Conservation (phyloP, 2,888 invertebrate genomes). For the Drosophila crucigera region DNA sequence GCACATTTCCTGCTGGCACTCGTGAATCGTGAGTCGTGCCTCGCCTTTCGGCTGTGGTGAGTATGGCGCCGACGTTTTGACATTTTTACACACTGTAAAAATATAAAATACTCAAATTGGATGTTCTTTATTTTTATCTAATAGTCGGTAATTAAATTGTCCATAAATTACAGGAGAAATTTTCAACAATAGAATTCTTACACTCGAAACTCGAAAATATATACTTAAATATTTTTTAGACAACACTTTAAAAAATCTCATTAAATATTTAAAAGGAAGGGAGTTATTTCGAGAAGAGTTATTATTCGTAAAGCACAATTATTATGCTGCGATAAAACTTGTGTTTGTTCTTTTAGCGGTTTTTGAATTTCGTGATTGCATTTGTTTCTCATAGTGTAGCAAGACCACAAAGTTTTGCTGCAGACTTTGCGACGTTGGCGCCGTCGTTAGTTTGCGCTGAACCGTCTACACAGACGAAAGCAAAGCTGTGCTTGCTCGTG, state of each 20-base stretch:
- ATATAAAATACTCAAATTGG: not conserved
- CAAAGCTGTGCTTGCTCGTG: conserved; percentile 65
- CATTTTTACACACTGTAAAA: conserved; percentile 18
- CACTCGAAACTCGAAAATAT: not conserved
- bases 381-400: conserved; percentile 28
- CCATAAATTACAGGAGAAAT: not conserved
- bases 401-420: conserved; percentile 42
- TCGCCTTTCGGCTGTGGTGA: conserved; percentile 67
- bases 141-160: not conserved
- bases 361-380: not conserved
- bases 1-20: conserved; percentile 55
- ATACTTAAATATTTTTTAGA: not conserved
- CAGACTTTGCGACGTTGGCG: conserved; percentile 59
- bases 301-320: not conserved
- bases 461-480: conserved; percentile 66
- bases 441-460: conserved; percentile 63
- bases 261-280: not conserved
- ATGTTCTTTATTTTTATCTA: not conserved
- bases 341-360: not conserved
- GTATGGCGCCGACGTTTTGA: conserved; percentile 26
- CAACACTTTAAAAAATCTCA: not conserved
- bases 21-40: conserved; percentile 24
- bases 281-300: not conserved
- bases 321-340: not conserved
- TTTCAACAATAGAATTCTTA: not conserved